These are phyloP conservation scores for Erinaceus europaeus DNA, from an alignment of 2,113 vertebrate species.

Conservation along the genomic window DNA sequence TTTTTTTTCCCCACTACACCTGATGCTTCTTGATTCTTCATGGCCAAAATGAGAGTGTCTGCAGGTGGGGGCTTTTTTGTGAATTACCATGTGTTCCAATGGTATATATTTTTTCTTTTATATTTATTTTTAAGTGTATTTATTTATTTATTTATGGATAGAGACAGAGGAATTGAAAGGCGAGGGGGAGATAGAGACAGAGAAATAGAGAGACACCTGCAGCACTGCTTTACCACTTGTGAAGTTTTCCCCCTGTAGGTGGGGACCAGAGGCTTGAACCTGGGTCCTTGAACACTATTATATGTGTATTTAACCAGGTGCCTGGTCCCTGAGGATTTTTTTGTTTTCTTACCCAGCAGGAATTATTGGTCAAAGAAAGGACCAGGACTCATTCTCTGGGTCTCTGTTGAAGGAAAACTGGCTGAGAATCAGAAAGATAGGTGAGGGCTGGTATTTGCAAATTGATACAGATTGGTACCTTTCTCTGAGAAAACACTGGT, in stretches of 20 bases:
- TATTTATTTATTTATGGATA: no score
- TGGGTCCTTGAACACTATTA: no score
- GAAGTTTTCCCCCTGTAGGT: no score
- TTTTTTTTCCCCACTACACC: not conserved
- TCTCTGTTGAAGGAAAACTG: not conserved
- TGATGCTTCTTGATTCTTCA: not conserved
- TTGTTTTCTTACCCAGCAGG: not conserved
- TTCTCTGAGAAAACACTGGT: not conserved
- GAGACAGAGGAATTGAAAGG: no score
- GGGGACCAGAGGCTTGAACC: not conserved
- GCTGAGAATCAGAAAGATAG: not conserved
- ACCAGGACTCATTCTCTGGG: not conserved
- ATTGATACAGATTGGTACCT: not conserved
- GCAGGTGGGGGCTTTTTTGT: no score
- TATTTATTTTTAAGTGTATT: no score
- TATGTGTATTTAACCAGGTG: no score
- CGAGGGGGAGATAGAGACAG: no score
- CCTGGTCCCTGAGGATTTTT: no score
- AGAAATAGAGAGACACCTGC: no score
- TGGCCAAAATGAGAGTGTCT: not conserved
- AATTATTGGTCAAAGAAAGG: not conserved
- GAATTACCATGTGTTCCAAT: not conserved
- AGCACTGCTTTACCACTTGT: no score
- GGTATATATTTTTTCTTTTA: no score
- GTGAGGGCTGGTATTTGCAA: not conserved